Evolutionary conservation across 2,797 vertebrate genomes (phyloP).

Genomic region (Poeciliopsis gracilis): DNA sequence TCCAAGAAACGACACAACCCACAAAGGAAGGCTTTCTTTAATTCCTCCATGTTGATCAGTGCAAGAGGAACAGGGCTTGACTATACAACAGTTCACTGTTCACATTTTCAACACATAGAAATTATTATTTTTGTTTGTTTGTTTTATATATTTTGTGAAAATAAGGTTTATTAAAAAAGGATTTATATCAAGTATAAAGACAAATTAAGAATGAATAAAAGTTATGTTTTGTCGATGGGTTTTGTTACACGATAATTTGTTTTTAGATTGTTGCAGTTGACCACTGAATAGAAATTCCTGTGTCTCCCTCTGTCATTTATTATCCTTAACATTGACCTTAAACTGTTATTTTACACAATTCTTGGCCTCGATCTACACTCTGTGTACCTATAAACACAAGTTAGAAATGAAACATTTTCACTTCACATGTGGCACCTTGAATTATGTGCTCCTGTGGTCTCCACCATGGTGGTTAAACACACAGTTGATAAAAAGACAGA

Average conservation of each 20-base stretch:
- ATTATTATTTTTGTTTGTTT: conserved; percentile 4
- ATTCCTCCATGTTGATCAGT: conserved; percentile 36
- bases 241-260: not conserved
- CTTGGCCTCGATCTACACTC: conserved; percentile 28
- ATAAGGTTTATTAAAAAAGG: not conserved
- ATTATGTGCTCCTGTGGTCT: conserved; percentile 49
- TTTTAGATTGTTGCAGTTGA: not conserved
- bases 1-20: conserved; percentile 66
- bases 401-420: conserved; percentile 47
- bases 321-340: conserved; percentile 3
- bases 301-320: not conserved
- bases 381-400: conserved; percentile 43
- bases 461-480: conserved; percentile 55
- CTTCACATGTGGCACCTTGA: conserved; percentile 28
- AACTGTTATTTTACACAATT: conserved; percentile 26
- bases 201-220: not conserved
- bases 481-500: conserved; percentile 37
- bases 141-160: conserved; percentile 9
- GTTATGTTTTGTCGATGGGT: not conserved
- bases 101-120: conserved; percentile 22
- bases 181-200: not conserved
- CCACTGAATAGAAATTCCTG: not conserved
- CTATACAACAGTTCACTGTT: conserved; percentile 15
- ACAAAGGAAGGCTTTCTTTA: conserved; percentile 65
- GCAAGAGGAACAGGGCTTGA: conserved; percentile 27